A percentile compares a stretch with the other conserved stretches of the same genome.
These are phyloP conservation scores for Mormyrus hasselquistii DNA, from an alignment of 2,797 vertebrate species.

Conservation along the genomic window DNA sequence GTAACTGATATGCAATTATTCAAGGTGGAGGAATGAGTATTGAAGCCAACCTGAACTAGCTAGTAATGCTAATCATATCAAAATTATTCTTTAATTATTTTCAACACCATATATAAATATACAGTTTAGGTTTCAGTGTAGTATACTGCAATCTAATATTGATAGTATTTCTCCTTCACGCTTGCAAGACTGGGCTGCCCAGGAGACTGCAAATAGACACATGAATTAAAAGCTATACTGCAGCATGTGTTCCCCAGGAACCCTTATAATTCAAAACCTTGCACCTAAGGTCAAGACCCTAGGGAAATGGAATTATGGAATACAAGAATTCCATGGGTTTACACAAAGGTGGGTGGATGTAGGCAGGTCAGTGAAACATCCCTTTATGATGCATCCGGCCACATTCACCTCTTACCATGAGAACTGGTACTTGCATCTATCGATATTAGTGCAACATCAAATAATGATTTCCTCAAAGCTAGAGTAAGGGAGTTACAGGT, in stretches of 20 bases:
- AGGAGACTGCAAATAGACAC: background rate
- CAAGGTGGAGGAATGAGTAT: background rate
- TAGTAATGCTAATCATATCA: background rate
- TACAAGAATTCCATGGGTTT: constrained; percentile 2
- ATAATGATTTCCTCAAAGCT: background rate
- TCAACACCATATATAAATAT: background rate
- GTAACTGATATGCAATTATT: background rate
- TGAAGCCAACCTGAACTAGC: background rate
- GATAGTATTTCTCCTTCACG: background rate
- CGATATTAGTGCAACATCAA: constrained; percentile 10
- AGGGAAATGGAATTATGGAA: background rate
- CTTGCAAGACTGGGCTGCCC: background rate
- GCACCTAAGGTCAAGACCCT: background rate
- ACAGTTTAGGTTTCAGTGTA: background rate
- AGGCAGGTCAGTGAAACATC: background rate
- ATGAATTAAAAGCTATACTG: constrained; percentile 16
- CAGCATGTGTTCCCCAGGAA: background rate
- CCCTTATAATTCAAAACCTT: background rate
- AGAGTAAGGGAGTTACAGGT: background rate
- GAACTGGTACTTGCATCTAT: background rate
- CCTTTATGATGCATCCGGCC: constrained; percentile 1
- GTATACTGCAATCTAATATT: background rate
- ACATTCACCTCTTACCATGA: background rate
- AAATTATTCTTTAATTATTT: background rate
- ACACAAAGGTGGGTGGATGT: background rate